phyloP scores from a whole-genome alignment of 2,888 invertebrate species.

The Polia nebulosa region DNA sequence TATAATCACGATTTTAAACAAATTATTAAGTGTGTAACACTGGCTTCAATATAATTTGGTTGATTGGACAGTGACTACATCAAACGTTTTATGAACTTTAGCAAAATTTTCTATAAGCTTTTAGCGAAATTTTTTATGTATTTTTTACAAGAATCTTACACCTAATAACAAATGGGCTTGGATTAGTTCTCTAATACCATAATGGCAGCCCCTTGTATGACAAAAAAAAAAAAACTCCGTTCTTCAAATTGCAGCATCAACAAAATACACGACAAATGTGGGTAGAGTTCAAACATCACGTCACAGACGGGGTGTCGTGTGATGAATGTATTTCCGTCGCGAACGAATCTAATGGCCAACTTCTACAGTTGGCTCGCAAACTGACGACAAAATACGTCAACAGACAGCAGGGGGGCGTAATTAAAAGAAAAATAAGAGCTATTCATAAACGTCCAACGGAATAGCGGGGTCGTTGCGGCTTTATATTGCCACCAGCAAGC shows the following conservation, averaged over 20 bases:
- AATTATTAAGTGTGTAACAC: background rate
- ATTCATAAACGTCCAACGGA: conserved; percentile 88
- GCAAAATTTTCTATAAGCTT: background rate
- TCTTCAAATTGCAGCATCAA: conserved; percentile 36
- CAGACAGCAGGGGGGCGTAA: conserved; percentile 82
- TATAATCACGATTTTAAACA: background rate
- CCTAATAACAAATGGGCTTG: background rate
- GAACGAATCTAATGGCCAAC: conserved; percentile 55
- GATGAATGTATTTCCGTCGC: conserved; percentile 56
- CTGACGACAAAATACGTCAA: conserved; percentile 77
- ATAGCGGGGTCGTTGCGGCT: conserved; percentile 82
- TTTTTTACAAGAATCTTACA: conserved; percentile 3
- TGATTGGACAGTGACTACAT: background rate
- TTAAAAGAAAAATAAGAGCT: conserved; percentile 90
- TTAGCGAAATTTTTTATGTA: conserved; percentile 19
- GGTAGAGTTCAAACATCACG: conserved; percentile 44
- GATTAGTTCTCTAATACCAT: background rate
- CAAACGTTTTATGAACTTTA: conserved; percentile 12
- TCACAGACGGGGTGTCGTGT: conserved; percentile 51
- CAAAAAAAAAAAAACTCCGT: background rate
- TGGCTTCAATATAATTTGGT: background rate
- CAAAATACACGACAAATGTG: conserved; percentile 37
- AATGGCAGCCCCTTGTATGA: background rate
- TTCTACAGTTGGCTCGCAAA: conserved; percentile 58
- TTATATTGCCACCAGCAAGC: conserved; percentile 79